Base-by-base conservation (phyloP, 2,888 invertebrate genomes). In the Synanthedon vespiformis region DNA sequence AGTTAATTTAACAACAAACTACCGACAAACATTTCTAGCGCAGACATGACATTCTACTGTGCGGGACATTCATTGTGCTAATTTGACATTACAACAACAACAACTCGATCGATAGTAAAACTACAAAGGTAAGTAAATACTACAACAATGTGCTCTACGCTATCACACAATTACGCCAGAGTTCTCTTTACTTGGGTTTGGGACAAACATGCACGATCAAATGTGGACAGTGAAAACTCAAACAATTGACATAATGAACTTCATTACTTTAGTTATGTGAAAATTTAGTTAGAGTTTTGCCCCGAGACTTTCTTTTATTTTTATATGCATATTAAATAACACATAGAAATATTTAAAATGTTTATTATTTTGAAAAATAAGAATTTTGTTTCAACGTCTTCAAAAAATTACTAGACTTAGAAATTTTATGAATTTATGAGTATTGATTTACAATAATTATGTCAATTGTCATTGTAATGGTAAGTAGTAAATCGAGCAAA, bases 101-200 rank as follows among this genome's bases (percentile, higher is more conserved):
- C 41, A n/a, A n/a, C 11, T 10, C 18, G 18, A 48, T 10, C 18
- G 18, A 48, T 5, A 48, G 48, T 48, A 16, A 12, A 18, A 48
- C 48, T 48, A 48, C 68, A 68, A 70, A 64, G 5, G 5, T 22
- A 22, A 18, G 18, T 18, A 18, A 16, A 4, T 59, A 16, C 48
- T 48, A 48, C 8, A 16, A 16, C 11, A 22, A 18, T 12, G 18
- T 16, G 22, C 12, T 48, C 65, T 58, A 73, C 57, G 62, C 64
- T 68, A 69, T 63, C 61, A 75, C 78, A 77, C 80, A 81, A 78
- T 77, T 79, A 84, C 81, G 82, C 84, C 85, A 84, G 79, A 78
- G 73, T 74, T 68, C 61, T 74, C 68, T 68, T 67, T 64, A 60
- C 61, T 65, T 22, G 61, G 63, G 63, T 61, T 65, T 22, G 61